Evolutionary conservation across 2,888 invertebrate genomes (phyloP), one percentile per base, ranked within the genome.

Genomic region (Macrosiphum euphorbiae): DNA sequence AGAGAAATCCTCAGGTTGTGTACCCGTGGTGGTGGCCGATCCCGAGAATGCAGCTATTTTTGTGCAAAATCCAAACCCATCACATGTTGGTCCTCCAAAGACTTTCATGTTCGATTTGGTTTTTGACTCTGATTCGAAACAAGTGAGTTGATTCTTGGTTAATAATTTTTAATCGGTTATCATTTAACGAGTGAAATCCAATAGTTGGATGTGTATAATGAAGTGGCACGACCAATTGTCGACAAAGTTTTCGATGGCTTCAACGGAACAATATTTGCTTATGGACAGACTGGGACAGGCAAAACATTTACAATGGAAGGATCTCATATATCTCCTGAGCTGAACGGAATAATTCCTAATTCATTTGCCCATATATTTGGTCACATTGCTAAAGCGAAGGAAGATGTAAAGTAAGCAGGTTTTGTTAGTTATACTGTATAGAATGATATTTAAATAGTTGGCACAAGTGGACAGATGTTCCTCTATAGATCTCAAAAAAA

Each of bases 281-380:
- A 98, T 95, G 98, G 98, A 0, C 98, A 98, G 96, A 98, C 98
- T 0, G 99, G 99, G 41, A 99, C 99, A 0, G 99, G 99, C 20
- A 99, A 99, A 96, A 99, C 99, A 0, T 99, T 98, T 96, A 99
- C 99, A 0, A 99, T 99, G 99, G 98, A 99, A 1, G 99, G 99
- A 0, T 97, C 98, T 94, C 97, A 98, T 95, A 97, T 97, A 3
- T 97, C 98, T 28, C 98, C 99, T 0, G 99, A 99, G 95, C 96
- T 98, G 20, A 97, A 98, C 94, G 99, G 99, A 88, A 99, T 99
- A 95, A 99, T 99, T 95, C 99, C 99, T 0, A 99, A 99, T 96
- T 99, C 99, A 0, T 99, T 99, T 96, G 99, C 99, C 0, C 99
- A 99, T 95, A 98, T 99, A 95, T 99, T 99, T 96, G 99, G 99